Percentiles rank a stretch among this genome's conserved stretches.
Evolutionary conservation across 2,113 vertebrate species (phyloP).

Genomic region (Cinclus mexicanus): DNA sequence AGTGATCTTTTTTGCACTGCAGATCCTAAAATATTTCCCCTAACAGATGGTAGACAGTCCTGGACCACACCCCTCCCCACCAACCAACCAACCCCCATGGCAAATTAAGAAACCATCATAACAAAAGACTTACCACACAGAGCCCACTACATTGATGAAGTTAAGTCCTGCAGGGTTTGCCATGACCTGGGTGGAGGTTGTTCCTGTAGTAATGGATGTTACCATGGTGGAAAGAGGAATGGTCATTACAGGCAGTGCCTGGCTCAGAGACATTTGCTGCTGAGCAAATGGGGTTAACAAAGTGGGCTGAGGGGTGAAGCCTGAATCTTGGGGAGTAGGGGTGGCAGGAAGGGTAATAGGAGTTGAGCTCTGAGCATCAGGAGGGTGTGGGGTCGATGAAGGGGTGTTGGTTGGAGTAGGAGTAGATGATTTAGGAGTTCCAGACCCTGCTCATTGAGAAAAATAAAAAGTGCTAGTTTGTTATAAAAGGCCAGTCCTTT

Average conservation of each 20-base stretch:
- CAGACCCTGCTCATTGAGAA: constrained; percentile 89
- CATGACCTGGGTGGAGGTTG: constrained; percentile 91
- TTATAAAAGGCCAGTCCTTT: constrained; percentile 81
- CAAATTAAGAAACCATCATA: background rate
- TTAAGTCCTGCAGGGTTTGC: constrained; percentile 91
- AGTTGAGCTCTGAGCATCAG: constrained; percentile 84
- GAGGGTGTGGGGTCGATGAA: constrained; percentile 92
- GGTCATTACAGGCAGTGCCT: constrained; percentile 93
- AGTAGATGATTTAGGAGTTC: constrained; percentile 96
- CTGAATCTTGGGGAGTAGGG: constrained; percentile 85
- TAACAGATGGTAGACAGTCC: background rate
- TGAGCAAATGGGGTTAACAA: constrained; percentile 90
- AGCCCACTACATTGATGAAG: constrained; percentile 96
- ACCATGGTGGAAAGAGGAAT: constrained; percentile 96
- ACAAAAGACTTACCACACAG: constrained; percentile 87
- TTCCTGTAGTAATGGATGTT: constrained; percentile 90
- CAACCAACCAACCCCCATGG: background rate
- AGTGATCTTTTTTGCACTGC: background rate
- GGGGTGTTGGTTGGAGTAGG: constrained; percentile 95
- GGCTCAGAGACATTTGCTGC: constrained; percentile 92
- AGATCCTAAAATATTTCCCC: background rate
- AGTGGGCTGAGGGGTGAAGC: constrained; percentile 84
- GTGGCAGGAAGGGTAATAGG: constrained; percentile 83
- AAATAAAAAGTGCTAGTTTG: constrained; percentile 82
- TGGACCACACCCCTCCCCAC: background rate